These are phyloP conservation scores for Schlechtendalia chinensis DNA, from an alignment of 1,140 invertebrate genomes.

Conservation along the genomic window DNA sequence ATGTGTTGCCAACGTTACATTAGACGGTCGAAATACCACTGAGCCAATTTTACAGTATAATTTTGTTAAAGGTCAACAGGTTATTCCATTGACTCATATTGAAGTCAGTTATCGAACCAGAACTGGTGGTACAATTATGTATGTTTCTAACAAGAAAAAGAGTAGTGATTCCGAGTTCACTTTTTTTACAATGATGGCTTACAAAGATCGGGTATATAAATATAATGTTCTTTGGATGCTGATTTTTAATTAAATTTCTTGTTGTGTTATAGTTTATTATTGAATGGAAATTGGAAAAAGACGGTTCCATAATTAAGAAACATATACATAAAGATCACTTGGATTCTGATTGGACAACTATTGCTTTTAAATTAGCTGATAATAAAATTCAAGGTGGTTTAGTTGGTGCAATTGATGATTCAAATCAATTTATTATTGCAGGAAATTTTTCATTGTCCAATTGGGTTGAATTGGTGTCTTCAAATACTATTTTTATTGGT, in stretches of 20 bases:
- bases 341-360: slow-evolving; percentile 68
- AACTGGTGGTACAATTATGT: slow-evolving; percentile 70
- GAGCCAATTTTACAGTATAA: slow-evolving; percentile 51
- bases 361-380: slow-evolving; percentile 62
- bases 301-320: slow-evolving; percentile 32
- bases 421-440: slow-evolving; percentile 57
- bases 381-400: slow-evolving; percentile 61
- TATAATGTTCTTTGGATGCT: slow-evolving; percentile 58
- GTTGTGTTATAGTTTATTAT: slow-evolving; percentile 51
- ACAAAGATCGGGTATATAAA: slow-evolving; percentile 66
- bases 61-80: slow-evolving; percentile 53
- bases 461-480: slow-evolving; percentile 62
- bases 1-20: slow-evolving; percentile 85
- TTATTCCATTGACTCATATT: slow-evolving; percentile 57
- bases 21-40: slow-evolving; percentile 64
- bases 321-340: slow-evolving; percentile 64
- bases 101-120: slow-evolving; percentile 68
- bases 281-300: slow-evolving; percentile 52
- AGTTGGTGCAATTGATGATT: slow-evolving; percentile 57
- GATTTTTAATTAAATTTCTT: neutral
- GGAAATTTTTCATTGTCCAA: slow-evolving; percentile 60
- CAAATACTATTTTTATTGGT: slow-evolving; percentile 58
- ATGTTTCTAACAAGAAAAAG: slow-evolving; percentile 57
- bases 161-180: slow-evolving; percentile 58
- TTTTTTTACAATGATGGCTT: slow-evolving; percentile 71